Evolutionary conservation across 1,140 invertebrate genomes (phyloP), one percentile per base, ranked within the genome.

Genomic region (Pentalonia nigronervosa): DNA sequence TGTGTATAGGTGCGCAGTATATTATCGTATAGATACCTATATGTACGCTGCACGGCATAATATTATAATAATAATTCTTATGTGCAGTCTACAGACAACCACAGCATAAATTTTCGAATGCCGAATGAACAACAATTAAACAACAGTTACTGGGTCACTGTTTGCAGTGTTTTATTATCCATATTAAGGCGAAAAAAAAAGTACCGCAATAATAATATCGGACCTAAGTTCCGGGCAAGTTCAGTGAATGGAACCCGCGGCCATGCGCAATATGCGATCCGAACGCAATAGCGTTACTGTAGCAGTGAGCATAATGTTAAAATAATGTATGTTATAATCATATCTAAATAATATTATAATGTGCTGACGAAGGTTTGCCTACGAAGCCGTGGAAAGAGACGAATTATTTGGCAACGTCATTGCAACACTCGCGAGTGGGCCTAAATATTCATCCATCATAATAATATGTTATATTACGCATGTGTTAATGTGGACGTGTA

Each of bases 161-260:
- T 92, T 81, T 45, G 2, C 47, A 23, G 45, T 91, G 30, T 50
- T 34, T 91, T 41, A 91, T 91, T 92, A 84, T 92, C 34, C 53
- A 34, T 53, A 84, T 81, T 23, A 53, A 83, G 30, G 34, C 17
- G 34, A 20, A 21, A 56, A 41, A 53, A 90, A 90, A 90, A 47
- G 91, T 92, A 92, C 91, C 91, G 91, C 91, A 92, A 92, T 92
- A 92, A 92, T 92, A 92, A 53, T 92, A 92, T 92, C 91, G 91
- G 76, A 50, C 81, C 25, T 50, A 84, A 84, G 76, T 84, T 53
- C 81, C 91, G 76, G 91, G 36, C 67, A 92, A 53, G 91, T 92
- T 92, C 91, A 84, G 45, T 30, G 91, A 92, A n/a, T 92, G 91
- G 91, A 92, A 92, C 91, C 76, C 90, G 60, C 76, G 21, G n/a